A percentile compares a stretch with the other conserved stretches of the same genome.
Evolutionary conservation across 2,888 invertebrate genomes (phyloP).

Genomic region (Agonum fuliginosum): DNA sequence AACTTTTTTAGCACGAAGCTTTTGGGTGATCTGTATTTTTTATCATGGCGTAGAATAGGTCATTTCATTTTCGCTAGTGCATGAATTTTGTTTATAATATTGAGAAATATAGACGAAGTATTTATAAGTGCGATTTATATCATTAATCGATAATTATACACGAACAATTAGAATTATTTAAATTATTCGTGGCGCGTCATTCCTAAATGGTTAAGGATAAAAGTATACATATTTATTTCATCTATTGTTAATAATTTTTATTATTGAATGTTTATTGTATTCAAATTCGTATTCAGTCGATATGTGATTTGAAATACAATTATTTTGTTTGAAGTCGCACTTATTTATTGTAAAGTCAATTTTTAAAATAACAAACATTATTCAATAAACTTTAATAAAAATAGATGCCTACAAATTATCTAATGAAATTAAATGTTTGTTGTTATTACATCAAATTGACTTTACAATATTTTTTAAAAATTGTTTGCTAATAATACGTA

Average conservation of each 20-base stretch:
- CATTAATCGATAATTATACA: background rate
- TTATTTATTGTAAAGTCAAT: conserved; percentile 15
- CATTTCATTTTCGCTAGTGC: conserved; percentile 48
- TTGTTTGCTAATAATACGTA: no score
- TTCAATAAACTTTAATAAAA: no score
- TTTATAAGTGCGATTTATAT: background rate
- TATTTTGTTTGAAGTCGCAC: background rate
- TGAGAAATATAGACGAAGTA: background rate
- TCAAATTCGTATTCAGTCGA: background rate
- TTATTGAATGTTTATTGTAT: conserved; percentile 16
- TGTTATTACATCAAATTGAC: no score
- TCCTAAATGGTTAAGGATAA: no score
- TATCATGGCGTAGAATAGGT: conserved; percentile 52
- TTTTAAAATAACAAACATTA: no score
- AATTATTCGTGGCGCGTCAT: no score
- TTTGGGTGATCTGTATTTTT: conserved; percentile 56
- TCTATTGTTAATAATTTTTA: background rate
- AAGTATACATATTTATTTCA: background rate
- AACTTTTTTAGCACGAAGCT: conserved; percentile 66
- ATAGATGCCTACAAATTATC: no score
- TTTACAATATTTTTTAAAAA: no score
- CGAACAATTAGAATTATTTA: no score
- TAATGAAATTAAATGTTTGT: no score
- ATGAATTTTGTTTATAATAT: conserved; percentile 41
- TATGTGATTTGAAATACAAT: background rate